phyloP scores from a whole-genome alignment of 1,140 invertebrate species.

The Lanistes nyassanus region DNA sequence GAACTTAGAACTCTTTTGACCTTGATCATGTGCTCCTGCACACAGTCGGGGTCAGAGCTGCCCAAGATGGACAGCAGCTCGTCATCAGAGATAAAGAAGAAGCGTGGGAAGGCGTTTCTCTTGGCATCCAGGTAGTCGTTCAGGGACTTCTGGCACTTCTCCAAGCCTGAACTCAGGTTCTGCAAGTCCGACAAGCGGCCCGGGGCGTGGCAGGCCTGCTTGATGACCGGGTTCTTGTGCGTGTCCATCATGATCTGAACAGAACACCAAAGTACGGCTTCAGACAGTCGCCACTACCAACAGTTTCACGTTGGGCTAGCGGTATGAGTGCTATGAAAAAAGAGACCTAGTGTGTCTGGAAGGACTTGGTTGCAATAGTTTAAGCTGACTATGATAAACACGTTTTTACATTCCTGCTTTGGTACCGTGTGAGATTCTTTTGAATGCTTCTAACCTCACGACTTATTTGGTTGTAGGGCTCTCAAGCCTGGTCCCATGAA shows the following conservation, averaged over 20 bases:
- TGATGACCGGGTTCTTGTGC: constrained; percentile 78
- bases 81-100: constrained; percentile 91
- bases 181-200: constrained; percentile 80
- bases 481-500: no score
- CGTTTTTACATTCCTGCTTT: no score
- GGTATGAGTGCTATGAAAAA: no score
- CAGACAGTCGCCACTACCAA: no score
- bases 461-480: no score
- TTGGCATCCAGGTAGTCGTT: constrained; percentile 88
- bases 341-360: no score
- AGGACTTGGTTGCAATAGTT: no score
- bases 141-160: constrained; percentile 88
- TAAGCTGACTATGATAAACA: no score
- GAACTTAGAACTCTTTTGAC: no score
- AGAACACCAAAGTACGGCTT: constrained; percentile 70
- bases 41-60: constrained; percentile 77
- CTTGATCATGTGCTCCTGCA: constrained; percentile 91
- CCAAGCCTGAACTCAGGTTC: constrained; percentile 76
- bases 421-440: no score
- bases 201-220: constrained; percentile 76
- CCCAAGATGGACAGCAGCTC: constrained; percentile 87
- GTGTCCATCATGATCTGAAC: constrained; percentile 82
- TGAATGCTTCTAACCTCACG: no score
- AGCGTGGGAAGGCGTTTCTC: constrained; percentile 83
- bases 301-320: no score